phyloP scores from a whole-genome alignment of 2,113 vertebrate species.

The Chlamydotis undulata region DNA sequence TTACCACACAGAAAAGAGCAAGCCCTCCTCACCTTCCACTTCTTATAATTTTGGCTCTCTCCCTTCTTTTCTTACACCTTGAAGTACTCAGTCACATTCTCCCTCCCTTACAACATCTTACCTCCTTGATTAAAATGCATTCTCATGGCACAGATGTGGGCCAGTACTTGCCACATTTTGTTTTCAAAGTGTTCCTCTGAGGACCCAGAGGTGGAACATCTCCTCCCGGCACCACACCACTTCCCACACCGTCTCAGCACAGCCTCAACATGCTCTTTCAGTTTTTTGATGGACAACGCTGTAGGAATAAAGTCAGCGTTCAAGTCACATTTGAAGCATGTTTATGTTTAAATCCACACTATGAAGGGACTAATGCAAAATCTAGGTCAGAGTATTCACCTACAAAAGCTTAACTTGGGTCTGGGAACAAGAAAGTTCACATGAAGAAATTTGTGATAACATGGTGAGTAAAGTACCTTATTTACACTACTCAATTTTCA shows the following conservation, averaged over 20 bases:
- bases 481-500: not conserved
- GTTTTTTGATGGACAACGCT: not conserved
- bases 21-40: not conserved
- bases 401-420: not conserved
- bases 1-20: not conserved
- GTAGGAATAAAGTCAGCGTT: not conserved
- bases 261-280: not conserved
- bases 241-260: not conserved
- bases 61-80: not conserved
- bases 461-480: not conserved
- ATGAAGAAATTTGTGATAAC: not conserved
- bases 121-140: not conserved
- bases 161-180: not conserved
- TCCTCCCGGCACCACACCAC: not conserved
- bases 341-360: not conserved
- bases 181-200: not conserved
- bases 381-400: not conserved
- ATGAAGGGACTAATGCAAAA: not conserved
- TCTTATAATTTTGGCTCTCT: not conserved
- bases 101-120: not conserved
- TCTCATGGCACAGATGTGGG: rapidly evolving
- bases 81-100: not conserved
- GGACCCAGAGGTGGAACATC: not conserved
- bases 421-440: not conserved
- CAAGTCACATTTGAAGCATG: not conserved